Base-by-base conservation (phyloP, 2,888 invertebrate species). In the Pristionchus exspectatus region DNA sequence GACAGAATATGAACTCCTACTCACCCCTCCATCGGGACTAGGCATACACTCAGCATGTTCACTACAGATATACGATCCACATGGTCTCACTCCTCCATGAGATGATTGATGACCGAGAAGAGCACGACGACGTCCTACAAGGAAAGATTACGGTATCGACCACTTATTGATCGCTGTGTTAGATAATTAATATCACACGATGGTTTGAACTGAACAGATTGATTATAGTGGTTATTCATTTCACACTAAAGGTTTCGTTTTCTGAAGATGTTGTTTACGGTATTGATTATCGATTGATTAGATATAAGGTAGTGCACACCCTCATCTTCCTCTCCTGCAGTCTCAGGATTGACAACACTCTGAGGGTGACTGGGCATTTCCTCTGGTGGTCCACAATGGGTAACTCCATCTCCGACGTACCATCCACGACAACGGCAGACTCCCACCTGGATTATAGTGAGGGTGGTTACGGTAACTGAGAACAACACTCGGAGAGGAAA, bases 31-130 rank as follows among this genome's bases (percentile, higher is more conserved):
- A 21, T 98, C 98, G 9, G 97, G 96, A 90, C 96, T 96, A 95
- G 98, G 98, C 91, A 96, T 96, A 95, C 98, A 98, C 88, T 97
- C 96, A 0, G 98, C 98, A 93, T 98, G 97, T n/a, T 96, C 96
- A 93, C 98, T 97, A 95, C 98, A 98, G 92, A 97, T 97, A 95
- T 97, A 89, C 14, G 88, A 89, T 59, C 93, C 93, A 89, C 94
- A 94, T 0, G 92, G 90, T 50, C 91, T 90, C 81, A 92, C 93
- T 81, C 90, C 87, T 92, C 91, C 50, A 90, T 90, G 66, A 90
- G 84, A 59, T 12, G n/a, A 30, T n/a, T 44, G 81, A 50, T 85
- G 59, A 44, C 33, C 38, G 81, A 44, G 33, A 27, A 63, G 30
- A 4, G 63, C 83, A 66, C 69, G 74, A 9, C 90, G 14, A 10